Evolutionary conservation across 2,113 vertebrate species (phyloP).

Genomic region (Apodemus sylvaticus): DNA sequence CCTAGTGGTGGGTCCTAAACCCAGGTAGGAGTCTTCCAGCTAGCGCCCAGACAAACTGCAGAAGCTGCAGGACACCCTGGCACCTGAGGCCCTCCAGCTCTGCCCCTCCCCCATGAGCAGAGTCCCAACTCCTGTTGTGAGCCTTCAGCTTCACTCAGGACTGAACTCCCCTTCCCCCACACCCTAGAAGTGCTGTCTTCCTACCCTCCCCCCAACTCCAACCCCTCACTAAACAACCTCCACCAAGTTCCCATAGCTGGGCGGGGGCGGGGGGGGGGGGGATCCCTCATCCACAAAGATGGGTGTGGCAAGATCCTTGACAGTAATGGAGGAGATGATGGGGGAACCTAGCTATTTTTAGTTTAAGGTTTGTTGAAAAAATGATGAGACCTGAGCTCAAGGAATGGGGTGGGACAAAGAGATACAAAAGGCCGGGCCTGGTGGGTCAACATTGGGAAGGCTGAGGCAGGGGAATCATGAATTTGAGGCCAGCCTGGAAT

Average conservation of each 20-base stretch:
- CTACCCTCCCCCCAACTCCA: too few relatives aligned
- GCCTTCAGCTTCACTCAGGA: background rate
- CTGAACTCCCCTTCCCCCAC: background rate
- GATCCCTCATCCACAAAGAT: background rate
- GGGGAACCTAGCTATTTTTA: background rate
- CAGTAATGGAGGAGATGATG: background rate
- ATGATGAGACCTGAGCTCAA: background rate
- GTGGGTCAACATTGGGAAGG: background rate
- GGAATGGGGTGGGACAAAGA: background rate
- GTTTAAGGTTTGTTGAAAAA: conserved; percentile 42
- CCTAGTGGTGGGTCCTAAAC: background rate
- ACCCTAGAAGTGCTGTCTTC: background rate
- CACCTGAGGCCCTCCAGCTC: background rate
- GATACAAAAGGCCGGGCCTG: background rate
- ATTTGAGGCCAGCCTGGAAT: background rate
- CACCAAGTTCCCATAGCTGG: background rate
- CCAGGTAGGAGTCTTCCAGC: background rate
- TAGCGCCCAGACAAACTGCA: background rate
- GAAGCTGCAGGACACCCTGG: background rate
- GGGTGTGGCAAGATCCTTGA: background rate
- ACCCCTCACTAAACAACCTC: background rate
- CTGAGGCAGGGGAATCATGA: background rate
- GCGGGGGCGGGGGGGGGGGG: background rate
- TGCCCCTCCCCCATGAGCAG: fast-evolving
- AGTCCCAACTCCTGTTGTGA: background rate